Percentiles rank a stretch among this genome's conserved stretches.
phyloP scores from a whole-genome alignment of 2,797 vertebrate genomes.

The Bovichtus variegatus region DNA sequence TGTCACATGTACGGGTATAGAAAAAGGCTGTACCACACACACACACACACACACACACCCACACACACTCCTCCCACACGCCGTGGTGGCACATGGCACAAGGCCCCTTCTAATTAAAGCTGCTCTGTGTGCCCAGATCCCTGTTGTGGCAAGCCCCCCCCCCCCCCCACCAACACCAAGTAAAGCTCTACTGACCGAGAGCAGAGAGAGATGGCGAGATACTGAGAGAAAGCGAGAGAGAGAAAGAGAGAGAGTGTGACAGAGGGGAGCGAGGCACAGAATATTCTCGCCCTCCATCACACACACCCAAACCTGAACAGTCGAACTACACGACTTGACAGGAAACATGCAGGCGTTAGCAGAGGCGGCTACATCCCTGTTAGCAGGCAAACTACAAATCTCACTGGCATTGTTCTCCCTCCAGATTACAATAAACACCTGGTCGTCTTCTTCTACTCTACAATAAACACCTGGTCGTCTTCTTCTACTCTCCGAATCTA shows the following conservation, averaged over 20 bases:
- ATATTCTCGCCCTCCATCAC: slow-evolving; percentile 54
- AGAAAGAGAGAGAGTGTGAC: slow-evolving; percentile 29
- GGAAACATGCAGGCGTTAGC: slow-evolving; percentile 43
- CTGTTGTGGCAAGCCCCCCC: slow-evolving; percentile 76
- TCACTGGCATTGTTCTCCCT: slow-evolving; percentile 44
- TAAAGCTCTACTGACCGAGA: slow-evolving; percentile 63
- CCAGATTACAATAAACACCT: slow-evolving; percentile 27
- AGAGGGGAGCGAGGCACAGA: slow-evolving; percentile 43
- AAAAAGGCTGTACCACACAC: slow-evolving; percentile 41
- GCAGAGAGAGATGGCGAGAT: slow-evolving; percentile 62
- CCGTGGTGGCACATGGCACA: slow-evolving; percentile 78
- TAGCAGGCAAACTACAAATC: slow-evolving; percentile 46
- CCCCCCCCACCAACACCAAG: slow-evolving; percentile 65
- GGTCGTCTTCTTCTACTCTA: slow-evolving; percentile 30
- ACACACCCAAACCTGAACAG: slow-evolving; percentile 36
- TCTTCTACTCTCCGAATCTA: slow-evolving; percentile 31
- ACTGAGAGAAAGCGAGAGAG: slow-evolving; percentile 52
- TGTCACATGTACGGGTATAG: not conserved
- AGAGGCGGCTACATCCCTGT: slow-evolving; percentile 37
- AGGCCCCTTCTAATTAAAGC: slow-evolving; percentile 85
- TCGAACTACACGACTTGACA: slow-evolving; percentile 15
- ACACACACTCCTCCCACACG: slow-evolving; percentile 56
- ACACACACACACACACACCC: slow-evolving; percentile 37
- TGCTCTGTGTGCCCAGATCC: slow-evolving; percentile 79
- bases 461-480: too few species aligned